Percentiles rank a stretch among this genome's conserved stretches.
These are phyloP conservation scores for Acromyrmex echinatior DNA, from an alignment of 1,140 invertebrate species.

Conservation along the genomic window DNA sequence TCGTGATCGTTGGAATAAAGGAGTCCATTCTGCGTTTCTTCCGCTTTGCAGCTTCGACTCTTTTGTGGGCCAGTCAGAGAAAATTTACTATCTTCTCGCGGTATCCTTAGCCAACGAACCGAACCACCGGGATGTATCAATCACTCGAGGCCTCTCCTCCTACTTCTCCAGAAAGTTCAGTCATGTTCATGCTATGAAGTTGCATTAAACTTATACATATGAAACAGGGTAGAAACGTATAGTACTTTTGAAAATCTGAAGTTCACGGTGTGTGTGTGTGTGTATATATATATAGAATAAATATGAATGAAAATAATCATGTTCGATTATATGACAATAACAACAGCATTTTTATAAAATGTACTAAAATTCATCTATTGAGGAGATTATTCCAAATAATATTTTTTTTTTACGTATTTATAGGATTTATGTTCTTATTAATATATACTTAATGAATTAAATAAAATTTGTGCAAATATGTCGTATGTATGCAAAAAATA, in stretches of 20 bases:
- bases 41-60: slow-evolving; percentile 24
- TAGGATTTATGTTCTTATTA: not conserved
- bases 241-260: not conserved
- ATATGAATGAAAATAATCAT: slow-evolving; percentile 16
- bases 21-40: slow-evolving; percentile 29
- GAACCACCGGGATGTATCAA: slow-evolving; percentile 69
- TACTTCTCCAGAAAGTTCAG: slow-evolving; percentile 56
- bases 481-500: not conserved
- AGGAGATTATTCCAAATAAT: not conserved
- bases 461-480: not conserved
- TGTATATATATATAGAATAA: not conserved
- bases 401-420: not conserved
- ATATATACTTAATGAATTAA: not conserved
- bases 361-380: not conserved
- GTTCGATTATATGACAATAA: slow-evolving; percentile 19
- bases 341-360: not conserved
- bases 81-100: slow-evolving; percentile 58
- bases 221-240: slow-evolving; percentile 47
- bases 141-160: slow-evolving; percentile 40
- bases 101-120: slow-evolving; percentile 52
- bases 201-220: slow-evolving; percentile 68
- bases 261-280: not conserved
- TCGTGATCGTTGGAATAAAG: slow-evolving; percentile 19
- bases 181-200: slow-evolving; percentile 28
- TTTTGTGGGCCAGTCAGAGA: slow-evolving; percentile 11